These are phyloP conservation scores for Falco berigora DNA, from an alignment of 2,797 vertebrate species.

Conservation along the genomic window DNA sequence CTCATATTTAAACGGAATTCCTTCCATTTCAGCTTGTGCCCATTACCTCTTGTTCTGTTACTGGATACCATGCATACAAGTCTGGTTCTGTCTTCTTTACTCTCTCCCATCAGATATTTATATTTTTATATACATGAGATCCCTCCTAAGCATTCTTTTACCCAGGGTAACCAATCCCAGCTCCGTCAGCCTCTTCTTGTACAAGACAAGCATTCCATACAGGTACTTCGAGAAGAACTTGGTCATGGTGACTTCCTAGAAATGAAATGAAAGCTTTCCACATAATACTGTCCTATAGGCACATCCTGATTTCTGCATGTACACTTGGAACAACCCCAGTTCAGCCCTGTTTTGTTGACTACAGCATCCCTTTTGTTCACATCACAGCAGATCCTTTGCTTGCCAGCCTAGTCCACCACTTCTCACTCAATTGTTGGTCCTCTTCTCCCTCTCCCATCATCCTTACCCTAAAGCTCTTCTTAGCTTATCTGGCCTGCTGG, in stretches of 20 bases:
- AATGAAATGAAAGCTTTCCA: background rate
- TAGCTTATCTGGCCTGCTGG: background rate
- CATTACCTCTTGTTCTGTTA: background rate
- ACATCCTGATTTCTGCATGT: background rate
- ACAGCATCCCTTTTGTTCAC: background rate
- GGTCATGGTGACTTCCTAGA: background rate
- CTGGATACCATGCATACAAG: background rate
- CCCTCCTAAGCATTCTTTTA: background rate
- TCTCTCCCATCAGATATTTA: background rate
- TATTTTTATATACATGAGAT: background rate
- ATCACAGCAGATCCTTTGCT: background rate
- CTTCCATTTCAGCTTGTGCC: background rate
- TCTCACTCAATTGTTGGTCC: background rate
- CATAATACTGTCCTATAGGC: background rate
- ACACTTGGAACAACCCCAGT: background rate
- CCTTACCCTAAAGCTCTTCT: background rate
- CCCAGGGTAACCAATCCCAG: background rate
- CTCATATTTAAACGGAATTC: background rate
- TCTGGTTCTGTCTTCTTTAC: background rate
- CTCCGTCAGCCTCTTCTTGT: background rate
- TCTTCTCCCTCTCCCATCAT: background rate
- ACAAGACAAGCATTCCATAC: background rate
- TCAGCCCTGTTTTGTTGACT: background rate
- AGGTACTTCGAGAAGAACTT: background rate
- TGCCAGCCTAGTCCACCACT: background rate